These are phyloP conservation scores for Tragelaphus imberbis DNA, from an alignment of 2,113 vertebrate genomes.

Conservation along the genomic window DNA sequence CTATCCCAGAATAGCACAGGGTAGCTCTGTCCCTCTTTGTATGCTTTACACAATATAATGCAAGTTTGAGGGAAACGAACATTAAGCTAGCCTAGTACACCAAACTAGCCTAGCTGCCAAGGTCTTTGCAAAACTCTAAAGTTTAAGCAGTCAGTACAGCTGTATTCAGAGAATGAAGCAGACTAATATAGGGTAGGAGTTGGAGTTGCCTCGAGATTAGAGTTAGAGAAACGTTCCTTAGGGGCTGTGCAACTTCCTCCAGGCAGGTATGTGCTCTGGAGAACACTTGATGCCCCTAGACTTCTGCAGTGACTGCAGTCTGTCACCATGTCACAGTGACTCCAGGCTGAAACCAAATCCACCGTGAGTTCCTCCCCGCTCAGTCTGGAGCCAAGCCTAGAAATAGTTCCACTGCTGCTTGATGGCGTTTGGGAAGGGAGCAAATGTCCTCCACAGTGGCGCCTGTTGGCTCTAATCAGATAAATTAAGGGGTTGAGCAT, in stretches of 20 bases:
- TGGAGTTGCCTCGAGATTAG: background rate
- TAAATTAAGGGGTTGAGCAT: conserved; percentile 62
- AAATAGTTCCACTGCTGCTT: conserved; percentile 72
- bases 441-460: conserved; percentile 68
- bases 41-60: background rate
- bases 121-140: background rate
- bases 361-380: background rate
- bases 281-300: conserved; percentile 25
- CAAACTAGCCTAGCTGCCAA: background rate
- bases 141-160: background rate
- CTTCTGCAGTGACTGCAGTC: conserved; percentile 62
- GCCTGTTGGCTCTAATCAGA: conserved; percentile 67
- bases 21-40: background rate
- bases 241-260: background rate
- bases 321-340: conserved; percentile 46
- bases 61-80: background rate
- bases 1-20: background rate
- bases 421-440: conserved; percentile 58
- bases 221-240: background rate
- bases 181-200: background rate
- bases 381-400: conserved; percentile 74
- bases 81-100: background rate
- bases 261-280: background rate
- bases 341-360: conserved; percentile 70
- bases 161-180: background rate